Conservation (phyloP, 2,888 invertebrate genomes). For the Trissonchulus sp. region DNA sequence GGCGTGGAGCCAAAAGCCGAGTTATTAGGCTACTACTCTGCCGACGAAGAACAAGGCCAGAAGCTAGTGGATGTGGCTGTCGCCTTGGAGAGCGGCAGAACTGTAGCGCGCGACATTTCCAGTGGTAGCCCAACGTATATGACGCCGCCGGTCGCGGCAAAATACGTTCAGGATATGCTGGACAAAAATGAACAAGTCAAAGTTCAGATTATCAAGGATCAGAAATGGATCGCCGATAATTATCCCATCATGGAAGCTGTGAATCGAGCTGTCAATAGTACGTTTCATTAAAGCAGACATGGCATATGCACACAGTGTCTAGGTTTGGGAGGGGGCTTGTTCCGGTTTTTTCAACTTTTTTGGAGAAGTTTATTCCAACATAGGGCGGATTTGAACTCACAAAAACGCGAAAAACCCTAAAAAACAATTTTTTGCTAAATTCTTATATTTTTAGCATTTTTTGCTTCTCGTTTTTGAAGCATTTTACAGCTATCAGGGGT, state of each 20-base stretch:
- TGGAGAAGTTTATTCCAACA: too few species aligned
- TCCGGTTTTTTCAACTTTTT: too few species aligned
- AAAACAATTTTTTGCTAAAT: too few species aligned
- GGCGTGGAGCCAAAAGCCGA: background rate
- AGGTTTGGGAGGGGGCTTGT: too few species aligned
- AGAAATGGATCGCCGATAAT: conserved; percentile 61
- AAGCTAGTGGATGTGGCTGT: background rate
- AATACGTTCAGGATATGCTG: conserved; percentile 61
- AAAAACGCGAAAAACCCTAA: too few species aligned
- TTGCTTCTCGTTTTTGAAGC: too few species aligned
- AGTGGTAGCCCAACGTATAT: conserved; percentile 85
- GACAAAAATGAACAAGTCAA: conserved; percentile 38
- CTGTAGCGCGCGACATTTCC: conserved; percentile 63
- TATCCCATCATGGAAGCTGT: conserved; percentile 65
- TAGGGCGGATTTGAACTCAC: too few species aligned
- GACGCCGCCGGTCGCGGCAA: conserved; percentile 71
- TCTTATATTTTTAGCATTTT: too few species aligned
- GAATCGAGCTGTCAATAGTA: conserved; percentile 64
- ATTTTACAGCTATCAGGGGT: too few species aligned
- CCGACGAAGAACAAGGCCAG: background rate
- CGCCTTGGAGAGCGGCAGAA: conserved; percentile 32
- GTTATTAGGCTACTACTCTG: background rate
- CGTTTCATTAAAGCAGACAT: too few species aligned
- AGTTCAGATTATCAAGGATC: conserved; percentile 51
- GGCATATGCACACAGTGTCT: too few species aligned